These are phyloP conservation scores for Phortica variegata DNA, from an alignment of 1,140 invertebrate species.

Conservation along the genomic window DNA sequence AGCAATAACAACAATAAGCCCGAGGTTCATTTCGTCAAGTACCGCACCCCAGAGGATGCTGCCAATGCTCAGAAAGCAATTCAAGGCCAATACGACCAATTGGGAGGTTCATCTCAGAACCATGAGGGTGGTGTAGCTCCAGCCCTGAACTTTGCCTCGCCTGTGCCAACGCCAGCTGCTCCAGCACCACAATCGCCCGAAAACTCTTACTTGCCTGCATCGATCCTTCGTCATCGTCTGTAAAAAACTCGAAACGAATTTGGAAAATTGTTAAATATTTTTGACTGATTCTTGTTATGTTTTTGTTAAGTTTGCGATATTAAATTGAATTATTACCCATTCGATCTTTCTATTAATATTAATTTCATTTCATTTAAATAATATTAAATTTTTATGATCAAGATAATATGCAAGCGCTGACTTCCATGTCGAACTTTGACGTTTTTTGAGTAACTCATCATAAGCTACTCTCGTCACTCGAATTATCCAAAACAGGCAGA, in stretches of 20 bases:
- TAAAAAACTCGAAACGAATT: slow-evolving; percentile 13
- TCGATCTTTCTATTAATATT: no score
- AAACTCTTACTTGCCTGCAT: slow-evolving; percentile 29
- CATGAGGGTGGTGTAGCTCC: slow-evolving; percentile 43
- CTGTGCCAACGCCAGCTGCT: slow-evolving; percentile 18
- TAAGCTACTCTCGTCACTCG: neutral
- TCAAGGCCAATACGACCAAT: slow-evolving; percentile 44
- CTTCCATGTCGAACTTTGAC: no score
- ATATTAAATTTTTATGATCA: no score
- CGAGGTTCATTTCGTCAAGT: slow-evolving; percentile 52
- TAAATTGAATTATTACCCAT: no score
- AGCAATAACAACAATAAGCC: slow-evolving; percentile 43
- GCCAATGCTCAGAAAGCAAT: slow-evolving; percentile 41
- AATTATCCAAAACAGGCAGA: neutral
- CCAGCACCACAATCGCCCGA: slow-evolving; percentile 11
- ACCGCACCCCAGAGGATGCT: slow-evolving; percentile 46
- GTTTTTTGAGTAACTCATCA: no score
- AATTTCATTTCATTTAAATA: no score
- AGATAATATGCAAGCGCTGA: no score
- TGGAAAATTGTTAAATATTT: neutral
- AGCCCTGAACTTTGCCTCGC: slow-evolving; percentile 47
- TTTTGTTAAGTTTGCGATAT: no score
- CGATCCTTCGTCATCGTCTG: slow-evolving; percentile 30
- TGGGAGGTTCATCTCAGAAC: slow-evolving; percentile 35
- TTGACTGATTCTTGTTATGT: slow-evolving; percentile 20